Base-by-base conservation (phyloP, 1,140 invertebrate genomes). In the Drosophila ogumai region DNA sequence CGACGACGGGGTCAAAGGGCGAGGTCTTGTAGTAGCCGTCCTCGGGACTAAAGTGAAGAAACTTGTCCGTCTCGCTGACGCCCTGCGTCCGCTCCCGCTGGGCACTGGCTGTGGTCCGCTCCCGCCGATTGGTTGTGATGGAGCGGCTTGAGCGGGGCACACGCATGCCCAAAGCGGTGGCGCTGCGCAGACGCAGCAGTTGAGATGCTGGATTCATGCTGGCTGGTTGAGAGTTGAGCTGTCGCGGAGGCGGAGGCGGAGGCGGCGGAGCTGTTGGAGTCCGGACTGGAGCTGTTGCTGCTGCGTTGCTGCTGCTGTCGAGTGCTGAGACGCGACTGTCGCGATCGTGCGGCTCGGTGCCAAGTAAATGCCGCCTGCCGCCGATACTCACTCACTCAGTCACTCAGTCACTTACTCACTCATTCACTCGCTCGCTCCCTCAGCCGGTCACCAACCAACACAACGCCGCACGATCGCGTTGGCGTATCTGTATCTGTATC, bases 1-100 rank as follows among this genome's bases (percentile, higher is more conserved):
- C 91, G 13, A 93, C 86, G 13, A 95, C 64, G 31, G 93, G 91
- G 2, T 93, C 93, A 60, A 90, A 94, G 0, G 94, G 93, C 0
- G 94, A 92, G 34, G 78, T 88, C 73, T 91, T 92, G 47, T 84
- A 85, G 67, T 88, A 92, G 49, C 91, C 91, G 5, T 92, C 91
- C 41, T 90, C 82, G 63, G 81, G 52, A 12, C 65, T 81, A 12
- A 87, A 92, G 50, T 85, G 77, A 9, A 92, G 72, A 34, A 66
- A 84, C 78, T 92, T 92, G 55, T 92, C 91, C 22, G 73, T 64
- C 25, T 91, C 84, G 38, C 65, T 87, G 25, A 81, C 72, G 50
- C 80, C 72, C 41, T 76, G 75, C 3, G 79, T 59, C 8, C 79
- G 74, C 57, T 84, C 77, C 10, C 22, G 38, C 31, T 72, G 66